Evolutionary conservation across 2,797 vertebrate species (phyloP).

Genomic region (Chelmon rostratus): DNA sequence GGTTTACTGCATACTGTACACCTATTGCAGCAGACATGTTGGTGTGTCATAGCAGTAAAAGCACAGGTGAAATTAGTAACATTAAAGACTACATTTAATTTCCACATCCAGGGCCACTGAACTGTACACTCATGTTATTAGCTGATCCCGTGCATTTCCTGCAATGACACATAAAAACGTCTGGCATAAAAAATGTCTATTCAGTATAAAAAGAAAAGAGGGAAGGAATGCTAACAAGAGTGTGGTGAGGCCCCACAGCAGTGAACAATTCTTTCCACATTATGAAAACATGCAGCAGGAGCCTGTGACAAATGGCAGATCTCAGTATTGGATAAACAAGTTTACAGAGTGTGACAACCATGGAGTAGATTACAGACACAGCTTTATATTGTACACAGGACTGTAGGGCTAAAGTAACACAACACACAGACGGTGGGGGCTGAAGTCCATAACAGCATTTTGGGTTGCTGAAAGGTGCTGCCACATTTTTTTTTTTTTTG

Average conservation of each 20-base stretch:
- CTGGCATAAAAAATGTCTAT: not conserved
- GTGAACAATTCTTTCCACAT: slow-evolving; percentile 44
- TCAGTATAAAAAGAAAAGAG: not conserved
- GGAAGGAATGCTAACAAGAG: not conserved
- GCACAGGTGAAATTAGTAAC: not conserved
- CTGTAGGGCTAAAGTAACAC: not conserved
- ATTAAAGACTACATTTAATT: not conserved
- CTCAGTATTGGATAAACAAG: slow-evolving; percentile 38
- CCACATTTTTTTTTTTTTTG: not conserved
- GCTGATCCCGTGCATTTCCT: not conserved
- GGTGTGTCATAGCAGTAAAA: not conserved
- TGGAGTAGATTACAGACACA: not conserved
- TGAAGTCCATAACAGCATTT: not conserved
- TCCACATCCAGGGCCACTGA: not conserved
- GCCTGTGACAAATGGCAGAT: slow-evolving; percentile 39
- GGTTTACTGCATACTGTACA: not conserved
- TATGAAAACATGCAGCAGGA: slow-evolving; percentile 35
- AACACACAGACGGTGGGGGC: not conserved
- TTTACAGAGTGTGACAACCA: slow-evolving; percentile 40
- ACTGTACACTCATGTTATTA: not conserved
- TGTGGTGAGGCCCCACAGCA: slow-evolving; percentile 20
- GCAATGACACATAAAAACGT: slow-evolving; percentile 4
- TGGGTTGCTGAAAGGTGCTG: not conserved
- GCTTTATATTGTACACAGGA: not conserved
- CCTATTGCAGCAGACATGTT: not conserved